Conservation (phyloP, 2,797 vertebrate species). For the Bufotes viridis region DNA sequence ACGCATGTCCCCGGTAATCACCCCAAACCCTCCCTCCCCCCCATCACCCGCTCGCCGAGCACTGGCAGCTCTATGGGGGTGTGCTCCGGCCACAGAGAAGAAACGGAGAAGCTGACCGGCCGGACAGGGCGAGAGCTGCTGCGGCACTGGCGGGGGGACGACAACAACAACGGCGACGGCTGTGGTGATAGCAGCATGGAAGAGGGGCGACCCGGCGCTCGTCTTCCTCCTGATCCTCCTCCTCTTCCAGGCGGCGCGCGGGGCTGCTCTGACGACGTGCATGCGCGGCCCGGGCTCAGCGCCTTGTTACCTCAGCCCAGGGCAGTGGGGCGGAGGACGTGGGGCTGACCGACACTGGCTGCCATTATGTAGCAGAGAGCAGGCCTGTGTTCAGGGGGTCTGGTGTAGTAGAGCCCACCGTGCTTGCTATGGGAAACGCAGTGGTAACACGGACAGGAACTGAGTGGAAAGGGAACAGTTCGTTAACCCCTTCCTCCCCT, state of each 20-base stretch:
- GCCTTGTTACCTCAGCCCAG: neutral
- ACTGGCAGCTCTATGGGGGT: neutral
- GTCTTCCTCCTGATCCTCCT: constrained; percentile 46
- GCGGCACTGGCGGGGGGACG: neutral
- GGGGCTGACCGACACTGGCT: neutral
- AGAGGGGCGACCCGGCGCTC: constrained; percentile 27
- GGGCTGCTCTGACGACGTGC: constrained; percentile 12
- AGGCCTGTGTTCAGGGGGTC: neutral
- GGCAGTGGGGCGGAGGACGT: neutral
- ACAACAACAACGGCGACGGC: neutral
- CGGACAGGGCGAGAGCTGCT: constrained; percentile 6
- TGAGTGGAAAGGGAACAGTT: no score
- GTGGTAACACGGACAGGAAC: no score
- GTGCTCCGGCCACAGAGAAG: neutral
- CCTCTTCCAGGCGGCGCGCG: constrained; percentile 44
- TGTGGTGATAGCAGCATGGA: neutral
- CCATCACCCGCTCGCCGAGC: neutral
- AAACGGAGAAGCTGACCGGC: neutral
- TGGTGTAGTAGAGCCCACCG: no score
- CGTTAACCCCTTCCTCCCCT: no score
- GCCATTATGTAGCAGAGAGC: neutral
- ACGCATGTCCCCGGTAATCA: neutral
- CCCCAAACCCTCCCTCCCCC: constrained; percentile 42
- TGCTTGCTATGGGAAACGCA: no score
- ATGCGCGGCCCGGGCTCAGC: constrained; percentile 23